Evolutionary conservation across 2,113 vertebrate species (phyloP), one percentile per base, ranked within the genome.

Genomic region (Microcebus griseorufus): DNA sequence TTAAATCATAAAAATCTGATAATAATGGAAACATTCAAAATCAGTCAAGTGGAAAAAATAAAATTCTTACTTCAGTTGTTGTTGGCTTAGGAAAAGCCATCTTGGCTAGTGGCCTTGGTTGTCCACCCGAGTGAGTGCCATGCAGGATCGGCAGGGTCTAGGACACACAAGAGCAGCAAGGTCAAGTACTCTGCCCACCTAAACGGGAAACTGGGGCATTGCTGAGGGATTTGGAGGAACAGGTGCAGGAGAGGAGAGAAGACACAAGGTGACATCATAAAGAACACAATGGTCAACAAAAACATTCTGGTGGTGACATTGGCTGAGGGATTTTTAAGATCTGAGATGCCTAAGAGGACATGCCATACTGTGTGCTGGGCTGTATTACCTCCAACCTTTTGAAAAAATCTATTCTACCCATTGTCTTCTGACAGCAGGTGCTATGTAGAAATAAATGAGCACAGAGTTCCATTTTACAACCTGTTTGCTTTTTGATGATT

Each of bases 111-210:
- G 45, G 6, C 69, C 42, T 53, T 23, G 17, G 16, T 51, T 8
- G 2, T 0, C 0, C 27, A 39, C 7, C 5, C 9, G 7, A 5
- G 9, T 39, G 55, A 45, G n/a, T 14, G 3, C 51, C 42, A 29
- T 45, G 70, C 10, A 3, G 11, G 20, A 18, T 23, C 27, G 23
- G 27, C 62, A 62, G 2, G 69, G 6, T 25, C 34, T 27, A n/a
- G 29, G 34, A 12, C 5, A 10, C 3, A 34, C 3, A 69, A 29
- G 84, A 53, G 22, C 58, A 64, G 55, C 17, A n/a, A 55, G 20
- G 1, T 20, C 64, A n/a, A 55, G 23, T 8, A 25, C 80, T 72
- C 53, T 25, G 55, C 86, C 5, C 10, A 32, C 78, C 25, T 76
- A 62, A 51, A 16, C 27, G 58, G 34, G 53, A 14, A 37, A 37